A percentile compares a stretch with the other conserved stretches of the same genome.
These are phyloP conservation scores for Drosophila acutilabella DNA, from an alignment of 2,888 invertebrate genomes.

Conservation along the genomic window DNA sequence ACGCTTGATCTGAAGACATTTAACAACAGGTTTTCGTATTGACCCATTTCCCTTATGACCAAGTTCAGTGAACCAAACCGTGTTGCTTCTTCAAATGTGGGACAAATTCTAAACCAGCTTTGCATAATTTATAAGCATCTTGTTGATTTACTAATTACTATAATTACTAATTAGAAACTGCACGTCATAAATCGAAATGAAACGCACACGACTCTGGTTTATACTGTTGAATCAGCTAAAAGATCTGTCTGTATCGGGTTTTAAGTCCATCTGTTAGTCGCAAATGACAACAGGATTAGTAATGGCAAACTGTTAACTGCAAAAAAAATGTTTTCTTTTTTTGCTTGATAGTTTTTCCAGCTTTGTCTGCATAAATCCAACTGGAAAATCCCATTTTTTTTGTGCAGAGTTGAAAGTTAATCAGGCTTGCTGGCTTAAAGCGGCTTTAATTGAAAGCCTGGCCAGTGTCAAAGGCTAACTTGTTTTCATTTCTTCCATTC, in stretches of 20 bases:
- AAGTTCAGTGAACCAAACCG: conserved; percentile 69
- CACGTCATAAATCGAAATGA: conserved; percentile 1
- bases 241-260: background rate
- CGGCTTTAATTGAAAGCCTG: conserved; percentile 47
- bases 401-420: conserved; percentile 29
- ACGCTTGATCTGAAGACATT: conserved; percentile 18
- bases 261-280: background rate
- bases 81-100: conserved; percentile 50
- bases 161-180: conserved; percentile 40
- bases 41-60: conserved; percentile 64
- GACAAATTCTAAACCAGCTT: conserved; percentile 50
- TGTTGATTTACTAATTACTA: conserved; percentile 25
- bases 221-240: background rate
- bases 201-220: background rate
- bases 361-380: conserved; percentile 29
- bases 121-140: conserved; percentile 64
- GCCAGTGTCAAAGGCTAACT: conserved; percentile 42
- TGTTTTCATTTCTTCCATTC: background rate
- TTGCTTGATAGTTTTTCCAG: conserved; percentile 24
- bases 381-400: conserved; percentile 43
- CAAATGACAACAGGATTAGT: conserved; percentile 34
- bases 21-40: conserved; percentile 63
- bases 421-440: conserved; percentile 46
- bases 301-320: conserved; percentile 15
- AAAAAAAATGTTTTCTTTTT: conserved; percentile 10